A percentile compares a stretch with the other conserved stretches of the same genome.
Conservation (phyloP, 2,113 vertebrate genomes). For the Lanius ludovicianus region DNA sequence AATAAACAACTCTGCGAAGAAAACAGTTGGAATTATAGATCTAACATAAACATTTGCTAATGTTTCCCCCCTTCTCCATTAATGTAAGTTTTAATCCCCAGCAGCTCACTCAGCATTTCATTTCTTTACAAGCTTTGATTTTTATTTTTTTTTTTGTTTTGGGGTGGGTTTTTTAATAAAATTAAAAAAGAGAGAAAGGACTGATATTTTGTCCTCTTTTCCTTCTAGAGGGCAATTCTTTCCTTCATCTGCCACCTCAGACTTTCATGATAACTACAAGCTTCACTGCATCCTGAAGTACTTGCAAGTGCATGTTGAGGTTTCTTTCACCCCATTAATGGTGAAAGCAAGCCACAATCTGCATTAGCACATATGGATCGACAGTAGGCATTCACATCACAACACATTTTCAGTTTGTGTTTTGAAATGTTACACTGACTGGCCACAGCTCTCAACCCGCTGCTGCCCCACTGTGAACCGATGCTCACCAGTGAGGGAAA, state of each 20-base stretch:
- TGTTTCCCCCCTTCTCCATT: neutral
- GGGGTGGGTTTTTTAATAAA: neutral
- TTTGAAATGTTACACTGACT: slow-evolving; percentile 46
- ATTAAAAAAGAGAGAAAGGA: neutral
- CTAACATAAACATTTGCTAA: neutral
- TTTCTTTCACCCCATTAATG: slow-evolving; percentile 36
- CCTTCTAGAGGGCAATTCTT: neutral
- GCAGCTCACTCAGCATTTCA: neutral
- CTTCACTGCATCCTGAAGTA: slow-evolving; percentile 16
- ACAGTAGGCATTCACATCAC: slow-evolving; percentile 34
- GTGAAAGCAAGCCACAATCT: slow-evolving; percentile 3
- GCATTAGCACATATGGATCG: neutral
- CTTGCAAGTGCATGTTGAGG: neutral
- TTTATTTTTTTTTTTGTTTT: neutral
- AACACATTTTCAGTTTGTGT: slow-evolving; percentile 42
- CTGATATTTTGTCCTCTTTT: neutral
- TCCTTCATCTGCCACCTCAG: neutral
- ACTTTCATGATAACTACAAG: slow-evolving; percentile 1
- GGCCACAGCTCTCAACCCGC: neutral
- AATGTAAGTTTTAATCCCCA: neutral
- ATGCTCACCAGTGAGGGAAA: neutral
- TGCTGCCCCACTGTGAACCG: neutral
- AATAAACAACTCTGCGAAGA: neutral
- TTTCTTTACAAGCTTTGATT: neutral
- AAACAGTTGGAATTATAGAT: neutral